Conservation (phyloP, 2,888 invertebrate species). For the Orthonevra nobilis region DNA sequence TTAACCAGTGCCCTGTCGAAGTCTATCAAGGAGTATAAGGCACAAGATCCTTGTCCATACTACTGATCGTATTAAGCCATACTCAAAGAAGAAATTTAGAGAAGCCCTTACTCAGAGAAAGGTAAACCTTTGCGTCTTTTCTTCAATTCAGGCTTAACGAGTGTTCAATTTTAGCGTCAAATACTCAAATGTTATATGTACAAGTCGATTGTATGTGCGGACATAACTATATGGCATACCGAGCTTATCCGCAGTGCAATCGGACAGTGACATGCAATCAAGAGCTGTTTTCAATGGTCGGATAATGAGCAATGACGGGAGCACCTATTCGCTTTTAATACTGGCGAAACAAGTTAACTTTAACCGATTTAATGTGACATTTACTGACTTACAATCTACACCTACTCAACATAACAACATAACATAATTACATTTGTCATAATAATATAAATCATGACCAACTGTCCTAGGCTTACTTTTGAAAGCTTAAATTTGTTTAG, state of each 20-base stretch:
- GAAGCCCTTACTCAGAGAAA: conserved; percentile 30
- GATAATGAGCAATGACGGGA: background rate
- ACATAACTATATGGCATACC: no score
- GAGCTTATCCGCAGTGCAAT: conserved; percentile 17
- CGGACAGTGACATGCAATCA: conserved; percentile 5
- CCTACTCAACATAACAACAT: conserved; percentile 38
- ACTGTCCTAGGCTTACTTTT: conserved; percentile 45
- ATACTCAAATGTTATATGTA: background rate
- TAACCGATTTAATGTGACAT: conserved; percentile 21
- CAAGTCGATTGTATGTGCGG: no score
- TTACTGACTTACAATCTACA: conserved; percentile 7
- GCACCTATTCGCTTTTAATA: background rate
- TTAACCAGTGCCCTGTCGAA: conserved; percentile 75
- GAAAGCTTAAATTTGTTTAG: conserved; percentile 39
- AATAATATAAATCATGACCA: conserved; percentile 32
- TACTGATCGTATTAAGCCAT: conserved; percentile 41
- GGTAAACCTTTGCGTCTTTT: conserved; percentile 29
- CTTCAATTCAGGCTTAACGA: no score
- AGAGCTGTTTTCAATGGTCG: conserved; percentile 23
- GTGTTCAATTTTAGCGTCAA: background rate
- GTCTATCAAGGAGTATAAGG: conserved; percentile 74
- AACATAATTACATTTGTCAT: conserved; percentile 16
- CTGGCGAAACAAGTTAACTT: conserved; percentile 6
- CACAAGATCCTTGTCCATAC: conserved; percentile 53
- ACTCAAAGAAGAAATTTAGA: conserved; percentile 8